Evolutionary conservation across 2,888 invertebrate species (phyloP).

Genomic region (Lasioglossum villosulum): DNA sequence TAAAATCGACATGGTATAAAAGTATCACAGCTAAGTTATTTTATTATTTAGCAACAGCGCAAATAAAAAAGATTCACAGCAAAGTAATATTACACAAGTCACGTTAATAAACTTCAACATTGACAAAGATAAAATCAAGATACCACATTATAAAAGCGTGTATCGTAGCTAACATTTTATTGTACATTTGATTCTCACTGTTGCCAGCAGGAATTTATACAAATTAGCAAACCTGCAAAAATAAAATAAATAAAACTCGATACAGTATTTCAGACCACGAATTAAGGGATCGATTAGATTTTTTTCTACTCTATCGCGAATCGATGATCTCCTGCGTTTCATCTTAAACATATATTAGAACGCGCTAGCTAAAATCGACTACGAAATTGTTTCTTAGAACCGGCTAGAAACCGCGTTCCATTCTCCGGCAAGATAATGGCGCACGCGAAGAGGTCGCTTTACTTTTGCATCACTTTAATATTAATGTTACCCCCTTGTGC

Average conservation of each 20-base stretch:
- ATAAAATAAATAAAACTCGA: neutral
- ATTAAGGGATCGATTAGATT: neutral
- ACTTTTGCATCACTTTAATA: conserved; percentile 77
- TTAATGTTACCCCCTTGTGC: conserved; percentile 75
- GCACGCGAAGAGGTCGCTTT: conserved; percentile 54
- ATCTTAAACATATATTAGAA: neutral
- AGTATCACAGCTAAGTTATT: no score
- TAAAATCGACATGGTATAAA: no score
- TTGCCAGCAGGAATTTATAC: no score
- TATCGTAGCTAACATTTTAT: neutral
- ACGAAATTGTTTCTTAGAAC: conserved; percentile 30
- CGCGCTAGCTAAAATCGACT: conserved; percentile 14
- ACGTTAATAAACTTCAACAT: no score
- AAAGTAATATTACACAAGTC: no score
- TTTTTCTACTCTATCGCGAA: neutral
- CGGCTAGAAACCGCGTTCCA: neutral
- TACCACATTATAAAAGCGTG: no score
- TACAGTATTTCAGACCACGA: neutral
- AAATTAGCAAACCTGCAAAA: neutral
- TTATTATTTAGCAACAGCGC: no score
- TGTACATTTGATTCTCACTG: neutral
- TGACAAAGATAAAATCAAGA: no score
- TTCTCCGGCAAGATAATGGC: conserved; percentile 28
- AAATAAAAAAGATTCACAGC: no score
- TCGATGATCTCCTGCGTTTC: neutral